Evolutionary conservation across 2,888 invertebrate genomes (phyloP).

Genomic region (Xanthia togata): DNA sequence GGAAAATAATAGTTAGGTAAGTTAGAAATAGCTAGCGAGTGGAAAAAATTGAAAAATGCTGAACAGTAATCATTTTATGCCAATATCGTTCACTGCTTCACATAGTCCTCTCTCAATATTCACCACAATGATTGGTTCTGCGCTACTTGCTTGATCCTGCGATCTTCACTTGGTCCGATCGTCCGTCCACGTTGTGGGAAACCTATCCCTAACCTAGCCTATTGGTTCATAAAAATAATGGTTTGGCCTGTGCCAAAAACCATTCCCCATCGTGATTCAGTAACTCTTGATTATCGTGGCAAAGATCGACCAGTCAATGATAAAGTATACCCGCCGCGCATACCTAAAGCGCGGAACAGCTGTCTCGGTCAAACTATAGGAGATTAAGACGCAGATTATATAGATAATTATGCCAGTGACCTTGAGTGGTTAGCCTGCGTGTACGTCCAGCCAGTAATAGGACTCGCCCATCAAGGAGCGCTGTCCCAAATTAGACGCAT

Average conservation of each 20-base stretch:
- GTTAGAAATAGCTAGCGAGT: background rate
- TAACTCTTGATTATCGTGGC: background rate
- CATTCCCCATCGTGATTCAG: background rate
- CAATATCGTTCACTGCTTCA: background rate
- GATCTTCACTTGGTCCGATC: background rate
- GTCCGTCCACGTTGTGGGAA: background rate
- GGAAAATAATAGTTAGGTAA: slow-evolving; percentile 67
- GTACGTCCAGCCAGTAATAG: too few species aligned
- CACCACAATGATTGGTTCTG: background rate
- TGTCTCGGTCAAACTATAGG: too few species aligned
- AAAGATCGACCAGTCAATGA: background rate
- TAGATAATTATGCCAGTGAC: too few species aligned
- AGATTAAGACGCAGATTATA: too few species aligned
- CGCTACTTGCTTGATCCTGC: background rate
- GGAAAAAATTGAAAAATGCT: background rate
- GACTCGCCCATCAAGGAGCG: too few species aligned
- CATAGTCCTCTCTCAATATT: background rate
- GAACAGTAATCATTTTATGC: background rate
- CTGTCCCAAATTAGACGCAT: too few species aligned
- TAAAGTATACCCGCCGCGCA: too few species aligned
- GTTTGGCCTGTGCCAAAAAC: background rate
- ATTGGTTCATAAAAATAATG: background rate
- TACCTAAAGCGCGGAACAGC: too few species aligned
- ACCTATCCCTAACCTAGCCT: background rate
- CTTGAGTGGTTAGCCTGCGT: too few species aligned